These are phyloP conservation scores for Eira barbara DNA, from an alignment of 2,113 vertebrate genomes.

Conservation along the genomic window DNA sequence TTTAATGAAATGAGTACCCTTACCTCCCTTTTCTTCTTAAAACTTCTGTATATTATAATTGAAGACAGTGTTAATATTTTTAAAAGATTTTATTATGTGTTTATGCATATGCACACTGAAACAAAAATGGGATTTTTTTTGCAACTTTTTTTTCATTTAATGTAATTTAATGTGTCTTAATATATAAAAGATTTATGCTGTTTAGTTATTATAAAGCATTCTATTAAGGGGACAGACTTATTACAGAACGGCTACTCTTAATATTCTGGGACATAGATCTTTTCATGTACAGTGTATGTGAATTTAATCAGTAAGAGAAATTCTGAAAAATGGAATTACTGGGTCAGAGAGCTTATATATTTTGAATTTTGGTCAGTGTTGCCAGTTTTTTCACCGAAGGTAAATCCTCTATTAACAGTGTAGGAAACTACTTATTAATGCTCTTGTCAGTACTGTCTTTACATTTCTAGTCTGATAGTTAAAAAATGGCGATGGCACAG, in stretches of 20 bases:
- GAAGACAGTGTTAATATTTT: neutral
- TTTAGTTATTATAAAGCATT: constrained; percentile 27
- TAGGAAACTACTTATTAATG: neutral
- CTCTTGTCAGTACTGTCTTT: neutral
- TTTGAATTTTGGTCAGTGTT: constrained; percentile 21
- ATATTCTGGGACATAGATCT: neutral
- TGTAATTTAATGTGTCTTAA: neutral
- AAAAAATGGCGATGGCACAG: too few species aligned
- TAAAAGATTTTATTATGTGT: neutral
- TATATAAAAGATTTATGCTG: neutral
- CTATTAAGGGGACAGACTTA: neutral
- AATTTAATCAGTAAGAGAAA: constrained; percentile 27
- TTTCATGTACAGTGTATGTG: neutral
- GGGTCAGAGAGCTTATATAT: neutral
- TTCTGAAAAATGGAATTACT: constrained; percentile 35
- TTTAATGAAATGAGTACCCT: neutral
- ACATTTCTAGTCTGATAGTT: neutral
- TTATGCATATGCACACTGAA: neutral
- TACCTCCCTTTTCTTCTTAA: neutral
- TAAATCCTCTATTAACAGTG: neutral
- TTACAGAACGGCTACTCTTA: neutral
- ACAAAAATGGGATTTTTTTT: constrained; percentile 21
- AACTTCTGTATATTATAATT: neutral
- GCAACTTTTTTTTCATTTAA: neutral
- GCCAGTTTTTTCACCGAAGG: neutral